Conservation (phyloP, 2,888 invertebrate species). For the Plebejus melissa region DNA sequence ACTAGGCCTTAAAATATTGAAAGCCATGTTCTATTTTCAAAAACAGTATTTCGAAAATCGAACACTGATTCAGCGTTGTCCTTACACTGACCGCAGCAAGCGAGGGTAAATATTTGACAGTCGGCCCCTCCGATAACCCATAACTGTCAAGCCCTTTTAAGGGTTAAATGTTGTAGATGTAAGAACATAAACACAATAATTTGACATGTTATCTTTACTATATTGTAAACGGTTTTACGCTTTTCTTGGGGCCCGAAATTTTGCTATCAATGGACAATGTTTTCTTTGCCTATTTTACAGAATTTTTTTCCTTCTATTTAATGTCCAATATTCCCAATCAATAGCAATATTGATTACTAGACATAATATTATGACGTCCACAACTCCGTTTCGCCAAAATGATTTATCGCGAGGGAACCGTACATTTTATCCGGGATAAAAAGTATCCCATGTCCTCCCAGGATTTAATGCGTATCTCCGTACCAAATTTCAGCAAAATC, state of each 20-base stretch:
- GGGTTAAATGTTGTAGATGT: slow-evolving; percentile 5
- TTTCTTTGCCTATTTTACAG: too few relatives aligned
- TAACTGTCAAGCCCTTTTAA: background rate
- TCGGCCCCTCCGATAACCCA: background rate
- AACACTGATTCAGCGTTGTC: slow-evolving; percentile 1
- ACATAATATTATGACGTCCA: too few relatives aligned
- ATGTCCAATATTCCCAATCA: too few relatives aligned
- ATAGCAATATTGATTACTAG: too few relatives aligned
- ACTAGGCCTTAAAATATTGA: background rate
- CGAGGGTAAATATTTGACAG: slow-evolving; percentile 4
- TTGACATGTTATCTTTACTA: background rate
- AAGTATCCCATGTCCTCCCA: too few relatives aligned
- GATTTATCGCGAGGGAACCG: too few relatives aligned
- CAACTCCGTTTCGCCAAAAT: too few relatives aligned
- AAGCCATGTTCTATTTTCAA: background rate
- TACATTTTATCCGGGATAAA: too few relatives aligned
- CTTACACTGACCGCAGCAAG: background rate
- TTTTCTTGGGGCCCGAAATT: background rate
- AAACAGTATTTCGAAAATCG: background rate
- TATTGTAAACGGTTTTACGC: background rate
- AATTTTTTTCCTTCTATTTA: too few relatives aligned
- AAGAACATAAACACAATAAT: slow-evolving; percentile 13
- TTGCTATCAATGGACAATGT: too few relatives aligned
- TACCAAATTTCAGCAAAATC: too few relatives aligned
- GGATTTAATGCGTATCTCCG: too few relatives aligned